Percentiles rank a stretch among this genome's conserved stretches.
These are phyloP conservation scores for Petrolisthes manimaculis DNA, from an alignment of 2,888 invertebrate genomes.

Conservation along the genomic window DNA sequence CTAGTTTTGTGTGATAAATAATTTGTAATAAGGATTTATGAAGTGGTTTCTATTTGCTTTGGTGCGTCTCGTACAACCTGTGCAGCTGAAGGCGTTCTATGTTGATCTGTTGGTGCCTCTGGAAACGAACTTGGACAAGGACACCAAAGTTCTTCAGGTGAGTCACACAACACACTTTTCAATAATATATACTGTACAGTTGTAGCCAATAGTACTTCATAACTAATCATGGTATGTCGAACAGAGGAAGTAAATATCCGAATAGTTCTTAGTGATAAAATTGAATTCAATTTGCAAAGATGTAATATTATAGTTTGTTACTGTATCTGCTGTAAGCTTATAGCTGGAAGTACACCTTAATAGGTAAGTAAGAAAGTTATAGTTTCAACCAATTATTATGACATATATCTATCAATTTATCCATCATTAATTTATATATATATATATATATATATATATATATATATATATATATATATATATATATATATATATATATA, in stretches of 20 bases:
- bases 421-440: conserved; percentile 6
- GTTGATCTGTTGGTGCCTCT: conserved; percentile 91
- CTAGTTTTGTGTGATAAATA: neutral
- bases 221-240: neutral
- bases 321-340: too few species aligned
- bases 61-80: conserved; percentile 66
- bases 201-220: neutral
- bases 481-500: conserved; percentile 19
- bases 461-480: conserved; percentile 26
- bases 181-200: neutral
- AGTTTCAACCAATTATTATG: too few species aligned
- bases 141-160: conserved; percentile 92
- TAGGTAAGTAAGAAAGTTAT: too few species aligned
- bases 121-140: conserved; percentile 93
- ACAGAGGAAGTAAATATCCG: neutral
- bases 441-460: conserved; percentile 38
- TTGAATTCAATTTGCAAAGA: too few species aligned
- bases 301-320: too few species aligned
- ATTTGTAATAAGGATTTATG: too few species aligned
- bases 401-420: neutral
- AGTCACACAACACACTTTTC: conserved; percentile 67
- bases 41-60: neutral
- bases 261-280: neutral
- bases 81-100: conserved; percentile 92
- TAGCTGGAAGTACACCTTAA: too few species aligned